phyloP scores from a whole-genome alignment of 2,888 invertebrate species.

The Polyommatus iphigenia region DNA sequence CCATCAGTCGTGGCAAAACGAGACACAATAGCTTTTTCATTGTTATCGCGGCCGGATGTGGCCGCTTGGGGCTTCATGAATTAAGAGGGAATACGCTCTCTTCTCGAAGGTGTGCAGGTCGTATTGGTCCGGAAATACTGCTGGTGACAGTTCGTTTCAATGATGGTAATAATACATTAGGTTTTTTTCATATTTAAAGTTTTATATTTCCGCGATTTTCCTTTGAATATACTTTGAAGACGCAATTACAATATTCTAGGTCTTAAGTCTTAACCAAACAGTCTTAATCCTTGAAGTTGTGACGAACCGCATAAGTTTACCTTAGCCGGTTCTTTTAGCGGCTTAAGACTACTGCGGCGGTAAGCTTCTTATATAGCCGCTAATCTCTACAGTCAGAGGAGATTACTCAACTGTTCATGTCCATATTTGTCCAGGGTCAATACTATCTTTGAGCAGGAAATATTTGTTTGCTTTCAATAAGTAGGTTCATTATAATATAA shows the following conservation, averaged over 20 bases:
- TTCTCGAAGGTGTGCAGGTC: too few relatives aligned
- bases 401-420: background rate
- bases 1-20: too few relatives aligned
- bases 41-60: too few relatives aligned
- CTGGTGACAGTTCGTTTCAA: too few relatives aligned
- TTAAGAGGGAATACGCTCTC: too few relatives aligned
- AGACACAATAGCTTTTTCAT: too few relatives aligned
- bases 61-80: too few relatives aligned
- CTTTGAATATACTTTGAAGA: background rate
- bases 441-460: background rate
- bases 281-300: background rate
- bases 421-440: background rate
- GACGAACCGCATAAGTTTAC: background rate
- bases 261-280: background rate
- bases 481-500: background rate
- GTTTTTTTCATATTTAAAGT: too few relatives aligned
- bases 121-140: too few relatives aligned
- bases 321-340: background rate
- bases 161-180: too few relatives aligned
- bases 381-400: slow-evolving; percentile 1
- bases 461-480: background rate
- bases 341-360: slow-evolving; percentile 1
- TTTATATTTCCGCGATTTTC: too few relatives aligned
- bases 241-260: background rate
- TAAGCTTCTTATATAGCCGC: slow-evolving; percentile 6